Evolutionary conservation across 2,888 invertebrate genomes (phyloP).

Genomic region (Sarcophaga caerulescens): DNA sequence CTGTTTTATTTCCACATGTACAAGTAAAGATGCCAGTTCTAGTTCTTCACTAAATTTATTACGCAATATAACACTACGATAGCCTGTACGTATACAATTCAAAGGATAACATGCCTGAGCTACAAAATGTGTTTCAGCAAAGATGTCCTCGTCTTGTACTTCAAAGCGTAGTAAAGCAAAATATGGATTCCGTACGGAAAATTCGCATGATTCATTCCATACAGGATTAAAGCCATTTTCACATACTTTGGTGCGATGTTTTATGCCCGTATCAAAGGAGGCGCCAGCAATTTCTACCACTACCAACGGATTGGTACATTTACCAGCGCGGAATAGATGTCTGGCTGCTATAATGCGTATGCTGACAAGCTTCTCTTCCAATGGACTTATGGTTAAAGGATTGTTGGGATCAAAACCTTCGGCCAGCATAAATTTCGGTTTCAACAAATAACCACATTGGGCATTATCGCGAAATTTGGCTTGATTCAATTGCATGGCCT

Average conservation of each 20-base stretch:
- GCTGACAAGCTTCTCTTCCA: slow-evolving; percentile 85
- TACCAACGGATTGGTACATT: slow-evolving; percentile 93
- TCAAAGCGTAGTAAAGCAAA: slow-evolving; percentile 93
- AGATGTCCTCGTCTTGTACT: slow-evolving; percentile 97
- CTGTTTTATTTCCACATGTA: slow-evolving; percentile 86
- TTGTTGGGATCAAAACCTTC: slow-evolving; percentile 91
- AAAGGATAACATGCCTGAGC: slow-evolving; percentile 97
- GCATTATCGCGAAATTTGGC: slow-evolving; percentile 97
- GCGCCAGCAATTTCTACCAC: slow-evolving; percentile 95
- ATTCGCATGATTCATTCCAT: slow-evolving; percentile 94
- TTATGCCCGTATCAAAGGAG: slow-evolving; percentile 91
- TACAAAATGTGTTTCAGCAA: slow-evolving; percentile 97
- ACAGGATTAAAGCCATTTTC: slow-evolving; percentile 97
- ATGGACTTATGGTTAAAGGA: slow-evolving; percentile 83
- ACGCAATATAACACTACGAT: slow-evolving; percentile 93
- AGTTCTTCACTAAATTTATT: slow-evolving; percentile 96
- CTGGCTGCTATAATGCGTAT: slow-evolving; percentile 93
- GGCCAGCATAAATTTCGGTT: slow-evolving; percentile 93
- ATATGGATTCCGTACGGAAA: slow-evolving; percentile 90
- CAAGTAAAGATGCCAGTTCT: slow-evolving; percentile 93
- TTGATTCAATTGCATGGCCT: slow-evolving; percentile 97
- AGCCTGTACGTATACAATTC: slow-evolving; percentile 90
- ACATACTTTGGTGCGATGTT: slow-evolving; percentile 92
- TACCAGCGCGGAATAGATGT: slow-evolving; percentile 91
- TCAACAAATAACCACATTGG: slow-evolving; percentile 94